Base-by-base conservation (phyloP, 2,888 invertebrate species). In the Dysmachus trigonus region DNA sequence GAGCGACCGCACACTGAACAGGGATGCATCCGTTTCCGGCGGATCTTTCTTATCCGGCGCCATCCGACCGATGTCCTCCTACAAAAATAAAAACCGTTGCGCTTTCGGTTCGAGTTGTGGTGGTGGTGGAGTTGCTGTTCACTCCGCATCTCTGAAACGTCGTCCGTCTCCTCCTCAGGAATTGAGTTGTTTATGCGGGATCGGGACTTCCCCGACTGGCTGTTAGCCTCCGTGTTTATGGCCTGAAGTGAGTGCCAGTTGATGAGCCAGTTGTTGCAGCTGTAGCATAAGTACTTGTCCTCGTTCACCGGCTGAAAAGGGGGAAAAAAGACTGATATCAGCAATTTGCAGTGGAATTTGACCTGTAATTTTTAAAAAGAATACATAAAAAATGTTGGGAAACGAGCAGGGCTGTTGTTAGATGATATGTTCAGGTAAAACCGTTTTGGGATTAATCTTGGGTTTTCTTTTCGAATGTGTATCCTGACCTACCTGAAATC, bases 221-320 rank as follows among this genome's bases (percentile, higher is more conserved):
- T 91, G 89, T 91, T 91, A 4, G 85, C 31, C 33, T 77, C 84
- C 33, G 87, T 87, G 62, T 62, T 92, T 22, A 91, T 86, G 41
- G 91, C 90, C 88, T 91, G 91, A 87, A 92, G 88, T 41, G 92
- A 92, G 85, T 92, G 91, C 92, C 92, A 92, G 87, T 92, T 92
- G 85, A 92, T 92, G 1, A 92, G 89, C 92, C 92, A 92, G 87
- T 92, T 92, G 89, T 92, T 92, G 89, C 92, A 92, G 87, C 91
- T 91, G 87, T 90, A 92, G 89, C 92, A 92, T 41, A 92, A 89
- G 87, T 91, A 92, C 89, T 92, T 92, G 87, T 92, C 92, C 88
- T 92, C 92, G 87, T 92, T 91, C 27, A 91, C 87, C 0, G 92
- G 92, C 92, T 92, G 88, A 8, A 91, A 90, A 13, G 2, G 33